A percentile compares a stretch with the other conserved stretches of the same genome.
Conservation (phyloP, 1,140 invertebrate species). For the Choristoneura fumiferana region DNA sequence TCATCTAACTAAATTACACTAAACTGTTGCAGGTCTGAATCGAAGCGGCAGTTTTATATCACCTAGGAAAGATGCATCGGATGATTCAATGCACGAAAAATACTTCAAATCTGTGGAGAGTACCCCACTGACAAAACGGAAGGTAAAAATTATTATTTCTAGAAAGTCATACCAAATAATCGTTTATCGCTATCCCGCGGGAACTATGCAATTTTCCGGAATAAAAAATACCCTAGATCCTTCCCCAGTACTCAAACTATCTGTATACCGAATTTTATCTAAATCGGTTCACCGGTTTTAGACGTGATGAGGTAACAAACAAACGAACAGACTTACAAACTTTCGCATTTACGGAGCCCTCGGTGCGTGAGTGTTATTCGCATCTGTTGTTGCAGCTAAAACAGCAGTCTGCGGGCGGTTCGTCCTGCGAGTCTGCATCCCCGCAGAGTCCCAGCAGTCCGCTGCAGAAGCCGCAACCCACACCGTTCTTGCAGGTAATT, state of each 20-base stretch:
- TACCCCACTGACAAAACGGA: constrained; percentile 79
- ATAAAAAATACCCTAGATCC: too few species aligned
- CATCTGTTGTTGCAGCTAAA: constrained; percentile 47
- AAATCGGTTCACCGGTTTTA: too few species aligned
- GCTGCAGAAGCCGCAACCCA: constrained; percentile 64
- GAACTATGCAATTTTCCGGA: too few species aligned
- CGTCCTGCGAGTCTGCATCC: constrained; percentile 72
- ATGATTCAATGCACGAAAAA: constrained; percentile 91
- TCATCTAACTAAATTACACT: too few species aligned
- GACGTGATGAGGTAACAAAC: too few species aligned
- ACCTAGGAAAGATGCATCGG: constrained; percentile 80
- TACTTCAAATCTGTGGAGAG: constrained; percentile 84
- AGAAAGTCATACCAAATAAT: too few species aligned
- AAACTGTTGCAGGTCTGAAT: constrained; percentile 63
- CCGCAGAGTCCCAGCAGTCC: constrained; percentile 75
- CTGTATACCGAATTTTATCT: too few species aligned
- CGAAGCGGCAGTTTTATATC: constrained; percentile 88
- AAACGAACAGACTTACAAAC: too few species aligned
- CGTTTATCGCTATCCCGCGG: too few species aligned
- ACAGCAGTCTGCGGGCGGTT: constrained; percentile 66
- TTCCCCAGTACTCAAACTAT: too few species aligned
- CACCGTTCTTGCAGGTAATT: constrained; percentile 60
- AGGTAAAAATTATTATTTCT: constrained; percentile 46
- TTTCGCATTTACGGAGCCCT: too few species aligned
- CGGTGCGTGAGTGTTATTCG: too few species aligned